phyloP scores from a whole-genome alignment of 2,888 invertebrate species.

The Allophyes oxyacanthae region DNA sequence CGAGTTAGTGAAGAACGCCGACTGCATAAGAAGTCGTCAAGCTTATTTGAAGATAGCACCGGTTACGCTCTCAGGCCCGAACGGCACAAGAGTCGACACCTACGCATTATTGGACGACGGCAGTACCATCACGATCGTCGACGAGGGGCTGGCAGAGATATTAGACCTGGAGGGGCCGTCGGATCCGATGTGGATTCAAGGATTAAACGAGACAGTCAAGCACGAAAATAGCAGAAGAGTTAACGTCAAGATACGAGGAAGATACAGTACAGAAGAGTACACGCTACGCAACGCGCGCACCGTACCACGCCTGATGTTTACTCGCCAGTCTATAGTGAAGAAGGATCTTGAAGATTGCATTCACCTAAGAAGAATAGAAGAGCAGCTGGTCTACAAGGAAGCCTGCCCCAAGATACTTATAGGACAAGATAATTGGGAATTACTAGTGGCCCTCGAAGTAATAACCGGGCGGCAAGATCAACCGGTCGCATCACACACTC shows the following conservation, averaged over 20 bases:
- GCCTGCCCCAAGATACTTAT: not conserved
- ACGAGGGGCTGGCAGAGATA: not conserved
- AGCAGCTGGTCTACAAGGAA: not conserved
- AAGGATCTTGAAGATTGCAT: not conserved
- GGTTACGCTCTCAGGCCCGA: not conserved
- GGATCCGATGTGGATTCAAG: not conserved
- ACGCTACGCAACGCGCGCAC: not conserved
- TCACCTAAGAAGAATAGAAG: not conserved
- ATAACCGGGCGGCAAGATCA: not conserved
- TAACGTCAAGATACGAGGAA: not conserved
- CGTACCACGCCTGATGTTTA: not conserved
- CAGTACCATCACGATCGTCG: not conserved
- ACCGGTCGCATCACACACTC: not conserved
- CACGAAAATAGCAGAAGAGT: not conserved
- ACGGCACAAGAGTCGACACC: not conserved
- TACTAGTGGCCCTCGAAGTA: not conserved
- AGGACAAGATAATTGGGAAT: not conserved
- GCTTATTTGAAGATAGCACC: not conserved
- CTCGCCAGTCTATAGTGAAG: too few relatives aligned
- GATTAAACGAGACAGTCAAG: not conserved
- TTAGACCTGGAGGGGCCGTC: not conserved
- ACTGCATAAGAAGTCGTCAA: not conserved
- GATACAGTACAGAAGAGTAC: conserved; percentile 2
- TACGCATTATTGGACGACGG: not conserved
- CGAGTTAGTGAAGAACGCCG: not conserved